Evolutionary conservation across 2,797 vertebrate genomes (phyloP).

Genomic region (Rousettus madagascariensis): DNA sequence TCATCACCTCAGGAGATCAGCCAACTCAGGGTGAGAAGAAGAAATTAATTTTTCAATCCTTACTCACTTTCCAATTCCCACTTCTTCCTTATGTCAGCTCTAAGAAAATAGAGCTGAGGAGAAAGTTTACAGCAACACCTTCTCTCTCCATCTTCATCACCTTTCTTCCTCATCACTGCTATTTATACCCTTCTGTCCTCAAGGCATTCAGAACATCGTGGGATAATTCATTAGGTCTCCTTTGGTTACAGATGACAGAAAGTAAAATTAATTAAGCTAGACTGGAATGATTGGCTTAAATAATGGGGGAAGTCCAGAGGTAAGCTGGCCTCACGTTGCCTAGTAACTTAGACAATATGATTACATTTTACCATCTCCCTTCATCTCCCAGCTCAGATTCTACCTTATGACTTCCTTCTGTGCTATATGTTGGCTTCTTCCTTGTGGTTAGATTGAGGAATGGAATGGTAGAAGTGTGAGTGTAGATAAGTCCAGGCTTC

Average conservation of each 20-base stretch:
- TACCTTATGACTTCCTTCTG: neutral
- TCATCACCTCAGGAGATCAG: neutral
- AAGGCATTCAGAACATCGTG: neutral
- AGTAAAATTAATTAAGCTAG: neutral
- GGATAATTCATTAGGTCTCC: neutral
- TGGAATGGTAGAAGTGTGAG: neutral
- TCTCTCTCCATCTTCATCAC: neutral
- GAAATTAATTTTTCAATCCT: neutral
- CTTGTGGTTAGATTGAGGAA: neutral
- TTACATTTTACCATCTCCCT: neutral
- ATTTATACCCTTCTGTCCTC: neutral
- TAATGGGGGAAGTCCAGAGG: neutral
- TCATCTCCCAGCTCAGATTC: neutral
- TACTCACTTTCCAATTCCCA: neutral
- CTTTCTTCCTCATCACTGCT: neutral
- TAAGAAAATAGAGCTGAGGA: neutral
- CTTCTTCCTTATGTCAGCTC: neutral
- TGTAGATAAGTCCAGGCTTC: neutral
- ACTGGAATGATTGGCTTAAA: neutral
- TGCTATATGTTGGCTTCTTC: neutral
- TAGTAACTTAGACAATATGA: neutral
- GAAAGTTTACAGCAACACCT: neutral
- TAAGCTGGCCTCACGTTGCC: neutral
- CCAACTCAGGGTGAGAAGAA: neutral
- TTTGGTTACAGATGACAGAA: neutral